Evolutionary conservation across 1,140 invertebrate species (phyloP).

Genomic region (Aphelenchoides besseyi): DNA sequence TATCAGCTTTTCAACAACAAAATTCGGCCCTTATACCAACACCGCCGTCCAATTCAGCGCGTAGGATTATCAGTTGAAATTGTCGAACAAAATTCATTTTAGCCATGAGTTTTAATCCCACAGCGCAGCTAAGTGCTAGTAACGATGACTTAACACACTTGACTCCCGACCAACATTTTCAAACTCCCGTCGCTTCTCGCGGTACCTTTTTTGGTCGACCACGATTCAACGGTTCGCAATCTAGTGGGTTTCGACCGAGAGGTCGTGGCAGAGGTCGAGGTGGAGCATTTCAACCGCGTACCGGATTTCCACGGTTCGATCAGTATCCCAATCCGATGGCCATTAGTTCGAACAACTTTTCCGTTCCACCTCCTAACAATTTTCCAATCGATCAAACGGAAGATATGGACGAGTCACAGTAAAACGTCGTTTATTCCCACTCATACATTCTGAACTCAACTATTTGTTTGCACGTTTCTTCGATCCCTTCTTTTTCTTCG

Average conservation of each 20-base stretch:
- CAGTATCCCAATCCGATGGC: no score
- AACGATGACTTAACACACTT: no score
- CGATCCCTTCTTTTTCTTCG: not conserved
- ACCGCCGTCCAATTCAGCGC: not conserved
- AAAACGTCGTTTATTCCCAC: not conserved
- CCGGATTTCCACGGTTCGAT: no score
- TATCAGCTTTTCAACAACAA: not conserved
- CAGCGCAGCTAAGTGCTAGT: no score
- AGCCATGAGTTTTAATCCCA: not conserved
- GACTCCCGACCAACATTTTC: not conserved
- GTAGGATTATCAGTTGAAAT: no score
- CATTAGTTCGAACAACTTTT: no score
- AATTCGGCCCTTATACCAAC: not conserved
- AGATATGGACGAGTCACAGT: not conserved
- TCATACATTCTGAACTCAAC: not conserved
- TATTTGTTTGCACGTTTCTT: not conserved
- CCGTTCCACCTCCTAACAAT: not conserved
- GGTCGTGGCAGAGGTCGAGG: no score
- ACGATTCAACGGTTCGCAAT: not conserved
- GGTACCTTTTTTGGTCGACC: not conserved
- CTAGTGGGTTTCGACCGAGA: not conserved
- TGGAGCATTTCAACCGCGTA: no score
- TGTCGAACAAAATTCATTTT: no score
- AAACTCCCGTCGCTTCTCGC: not conserved
- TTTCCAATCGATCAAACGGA: not conserved